phyloP scores from a whole-genome alignment of 2,888 invertebrate species.

The Euplexia lucipara region DNA sequence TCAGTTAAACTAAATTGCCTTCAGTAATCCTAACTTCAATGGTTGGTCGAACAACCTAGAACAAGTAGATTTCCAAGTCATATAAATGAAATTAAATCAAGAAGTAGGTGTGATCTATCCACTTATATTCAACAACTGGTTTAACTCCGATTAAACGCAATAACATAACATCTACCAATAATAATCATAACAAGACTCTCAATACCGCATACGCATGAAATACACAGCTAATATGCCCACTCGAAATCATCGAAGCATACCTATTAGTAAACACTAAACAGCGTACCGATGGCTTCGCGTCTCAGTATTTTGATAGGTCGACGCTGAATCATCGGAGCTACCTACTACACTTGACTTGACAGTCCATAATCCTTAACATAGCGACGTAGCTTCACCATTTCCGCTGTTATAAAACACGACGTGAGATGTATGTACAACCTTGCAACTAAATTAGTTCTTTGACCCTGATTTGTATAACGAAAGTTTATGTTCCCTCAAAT shows the following conservation, averaged over 20 bases:
- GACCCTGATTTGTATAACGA: constrained; percentile 63
- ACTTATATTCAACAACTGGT: not conserved
- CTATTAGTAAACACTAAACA: constrained; percentile 64
- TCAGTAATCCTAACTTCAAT: too few relatives aligned
- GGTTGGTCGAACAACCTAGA: too few relatives aligned
- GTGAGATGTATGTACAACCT: constrained; percentile 64
- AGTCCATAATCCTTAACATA: constrained; percentile 65
- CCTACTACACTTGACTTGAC: constrained; percentile 67
- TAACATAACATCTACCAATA: not conserved
- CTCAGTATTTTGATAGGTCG: constrained; percentile 63
- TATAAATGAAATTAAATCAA: too few relatives aligned
- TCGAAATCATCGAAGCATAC: constrained; percentile 42
- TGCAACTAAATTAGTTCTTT: constrained; percentile 70
- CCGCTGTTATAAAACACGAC: constrained; percentile 69
- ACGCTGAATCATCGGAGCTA: constrained; percentile 71
- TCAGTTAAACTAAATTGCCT: not conserved
- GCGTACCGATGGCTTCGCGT: constrained; percentile 76
- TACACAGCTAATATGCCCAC: constrained; percentile 11
- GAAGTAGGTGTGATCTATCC: too few relatives aligned
- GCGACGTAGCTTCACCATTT: constrained; percentile 62
- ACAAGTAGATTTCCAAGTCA: too few relatives aligned
- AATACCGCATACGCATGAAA: not conserved
- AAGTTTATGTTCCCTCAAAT: constrained; percentile 42
- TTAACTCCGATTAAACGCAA: not conserved
- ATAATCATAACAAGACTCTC: constrained; percentile 8